Percentiles rank a stretch among this genome's conserved stretches.
Conservation (phyloP, 1,140 invertebrate species). For the Samia ricini region DNA sequence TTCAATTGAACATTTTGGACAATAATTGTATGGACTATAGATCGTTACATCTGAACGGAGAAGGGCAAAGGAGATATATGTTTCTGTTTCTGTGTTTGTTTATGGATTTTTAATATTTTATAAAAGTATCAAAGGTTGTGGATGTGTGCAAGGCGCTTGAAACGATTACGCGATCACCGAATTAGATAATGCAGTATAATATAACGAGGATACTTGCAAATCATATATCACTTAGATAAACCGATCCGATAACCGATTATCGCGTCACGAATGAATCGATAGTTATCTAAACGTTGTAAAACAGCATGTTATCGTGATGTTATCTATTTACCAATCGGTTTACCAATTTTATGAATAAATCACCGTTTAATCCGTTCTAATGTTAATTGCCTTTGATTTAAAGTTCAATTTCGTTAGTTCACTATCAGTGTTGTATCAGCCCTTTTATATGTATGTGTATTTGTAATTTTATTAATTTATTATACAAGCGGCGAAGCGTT, state of each 20-base stretch:
- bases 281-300: slow-evolving; percentile 22
- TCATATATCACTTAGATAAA: slow-evolving; percentile 19
- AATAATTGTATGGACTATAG: too few relatives aligned
- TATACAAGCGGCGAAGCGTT: not conserved
- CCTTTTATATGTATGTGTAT: not conserved
- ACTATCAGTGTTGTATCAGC: not conserved
- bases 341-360: slow-evolving; percentile 9
- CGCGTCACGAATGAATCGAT: slow-evolving; percentile 24
- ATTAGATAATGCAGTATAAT: slow-evolving; percentile 2
- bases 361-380: slow-evolving; percentile 1
- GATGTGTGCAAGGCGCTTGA: not conserved
- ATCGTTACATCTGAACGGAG: too few relatives aligned
- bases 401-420: not conserved
- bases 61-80: too few relatives aligned
- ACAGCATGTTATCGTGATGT: slow-evolving; percentile 20
- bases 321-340: slow-evolving; percentile 5
- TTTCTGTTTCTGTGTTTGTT: too few relatives aligned
- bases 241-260: slow-evolving; percentile 22
- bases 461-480: slow-evolving; percentile 9
- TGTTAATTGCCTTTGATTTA: not conserved
- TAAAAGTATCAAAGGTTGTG: too few relatives aligned
- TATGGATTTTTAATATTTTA: too few relatives aligned
- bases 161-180: slow-evolving; percentile 7
- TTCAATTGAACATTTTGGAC: too few relatives aligned
- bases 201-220: slow-evolving; percentile 12